Percentiles rank a stretch among this genome's conserved stretches.
Conservation (phyloP, 2,888 invertebrate genomes). For the Trilocha varians region DNA sequence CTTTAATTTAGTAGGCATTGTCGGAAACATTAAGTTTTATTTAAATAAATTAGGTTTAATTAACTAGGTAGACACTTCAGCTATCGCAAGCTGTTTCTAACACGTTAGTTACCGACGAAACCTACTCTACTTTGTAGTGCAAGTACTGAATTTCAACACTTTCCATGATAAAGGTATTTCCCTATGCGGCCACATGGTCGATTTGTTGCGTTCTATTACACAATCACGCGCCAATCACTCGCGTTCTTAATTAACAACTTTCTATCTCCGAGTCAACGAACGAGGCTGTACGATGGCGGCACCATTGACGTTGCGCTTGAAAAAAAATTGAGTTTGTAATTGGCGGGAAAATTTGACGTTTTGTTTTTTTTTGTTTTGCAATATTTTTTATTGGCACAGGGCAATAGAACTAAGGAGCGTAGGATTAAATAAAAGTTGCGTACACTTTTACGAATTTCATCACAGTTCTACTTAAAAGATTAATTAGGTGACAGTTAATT, state of each 20-base stretch:
- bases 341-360: not conserved
- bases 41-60: too few species aligned
- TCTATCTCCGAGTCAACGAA: slow-evolving; percentile 61
- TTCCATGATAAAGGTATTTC: slow-evolving; percentile 26
- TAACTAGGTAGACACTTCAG: too few species aligned
- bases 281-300: slow-evolving; percentile 16
- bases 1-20: too few species aligned
- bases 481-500: too few species aligned
- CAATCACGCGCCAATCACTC: slow-evolving; percentile 49
- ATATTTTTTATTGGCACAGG: too few species aligned
- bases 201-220: slow-evolving; percentile 51
- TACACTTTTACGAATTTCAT: too few species aligned
- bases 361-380: not conserved
- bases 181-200: slow-evolving; percentile 36
- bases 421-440: too few species aligned
- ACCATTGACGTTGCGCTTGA: not conserved
- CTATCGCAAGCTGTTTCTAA: too few species aligned
- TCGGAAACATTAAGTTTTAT: too few species aligned
- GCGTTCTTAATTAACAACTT: slow-evolving; percentile 61
- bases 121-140: not conserved
- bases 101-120: not conserved
- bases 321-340: not conserved
- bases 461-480: too few species aligned
- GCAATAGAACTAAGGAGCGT: too few species aligned
- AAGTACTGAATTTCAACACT: not conserved